phyloP scores from a whole-genome alignment of 2,888 invertebrate genomes.

The Papilio protenor region DNA sequence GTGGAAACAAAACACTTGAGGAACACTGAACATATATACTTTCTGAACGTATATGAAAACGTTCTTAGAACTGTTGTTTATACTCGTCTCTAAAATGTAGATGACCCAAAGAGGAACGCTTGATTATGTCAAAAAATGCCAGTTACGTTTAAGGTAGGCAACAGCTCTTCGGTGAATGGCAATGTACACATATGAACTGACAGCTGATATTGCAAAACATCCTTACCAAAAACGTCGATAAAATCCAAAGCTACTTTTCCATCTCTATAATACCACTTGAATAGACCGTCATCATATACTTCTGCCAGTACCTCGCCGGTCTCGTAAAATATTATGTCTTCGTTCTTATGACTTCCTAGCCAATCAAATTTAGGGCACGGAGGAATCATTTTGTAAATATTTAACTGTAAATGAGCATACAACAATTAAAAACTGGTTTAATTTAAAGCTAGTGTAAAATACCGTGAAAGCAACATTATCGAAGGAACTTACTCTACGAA shows the following conservation, averaged over 20 bases:
- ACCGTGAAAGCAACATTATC: neutral
- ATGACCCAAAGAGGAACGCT: neutral
- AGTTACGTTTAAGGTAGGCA: neutral
- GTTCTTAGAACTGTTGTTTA: too few relatives aligned
- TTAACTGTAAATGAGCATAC: constrained; percentile 56
- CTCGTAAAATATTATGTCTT: constrained; percentile 54
- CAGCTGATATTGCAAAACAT: neutral
- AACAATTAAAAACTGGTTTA: neutral
- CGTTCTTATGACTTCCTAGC: constrained; percentile 57
- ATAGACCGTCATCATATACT: constrained; percentile 55
- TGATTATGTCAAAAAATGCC: neutral
- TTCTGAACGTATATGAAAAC: too few relatives aligned
- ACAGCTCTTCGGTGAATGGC: neutral
- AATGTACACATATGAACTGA: neutral
- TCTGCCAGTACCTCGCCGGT: constrained; percentile 61
- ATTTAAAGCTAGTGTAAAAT: neutral
- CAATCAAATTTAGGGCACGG: constrained; percentile 56
- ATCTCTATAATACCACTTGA: constrained; percentile 65
- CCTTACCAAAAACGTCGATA: constrained; percentile 57
- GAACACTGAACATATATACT: neutral
- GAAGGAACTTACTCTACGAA: constrained; percentile 58
- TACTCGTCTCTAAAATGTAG: neutral
- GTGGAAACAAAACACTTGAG: neutral
- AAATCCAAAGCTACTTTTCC: constrained; percentile 64
- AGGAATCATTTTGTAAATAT: constrained; percentile 67